Conservation (phyloP, 2,797 vertebrate genomes). For the Rhodeus uyekii region DNA sequence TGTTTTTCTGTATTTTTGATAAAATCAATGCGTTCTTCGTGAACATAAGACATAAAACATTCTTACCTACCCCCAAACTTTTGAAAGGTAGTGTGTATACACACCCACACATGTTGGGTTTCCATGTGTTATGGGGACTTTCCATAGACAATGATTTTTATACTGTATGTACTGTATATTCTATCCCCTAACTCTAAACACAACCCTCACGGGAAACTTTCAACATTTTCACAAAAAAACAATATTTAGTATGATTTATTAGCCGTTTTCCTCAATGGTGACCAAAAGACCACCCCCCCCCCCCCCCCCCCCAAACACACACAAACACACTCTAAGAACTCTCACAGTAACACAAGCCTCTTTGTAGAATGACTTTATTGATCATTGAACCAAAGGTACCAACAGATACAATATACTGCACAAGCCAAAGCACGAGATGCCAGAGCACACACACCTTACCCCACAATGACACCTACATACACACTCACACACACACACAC, state of each 20-base stretch:
- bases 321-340: constrained; percentile 9
- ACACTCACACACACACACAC: constrained; percentile 66
- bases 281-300: no score
- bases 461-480: constrained; percentile 56
- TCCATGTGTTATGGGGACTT: background rate
- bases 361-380: constrained; percentile 81
- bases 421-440: constrained; percentile 76
- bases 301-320: background rate
- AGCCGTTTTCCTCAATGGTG: background rate
- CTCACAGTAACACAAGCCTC: constrained; percentile 34
- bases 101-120: background rate
- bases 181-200: background rate
- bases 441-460: constrained; percentile 61
- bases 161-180: background rate
- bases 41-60: background rate
- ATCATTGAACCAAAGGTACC: constrained; percentile 81
- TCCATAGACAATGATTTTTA: background rate
- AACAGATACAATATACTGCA: constrained; percentile 79
- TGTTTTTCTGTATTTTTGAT: background rate
- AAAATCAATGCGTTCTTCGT: background rate
- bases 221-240: background rate
- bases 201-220: background rate
- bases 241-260: background rate
- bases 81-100: background rate
- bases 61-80: background rate